Base-by-base conservation (phyloP, 2,888 invertebrate species). In the Crematogaster levior region DNA sequence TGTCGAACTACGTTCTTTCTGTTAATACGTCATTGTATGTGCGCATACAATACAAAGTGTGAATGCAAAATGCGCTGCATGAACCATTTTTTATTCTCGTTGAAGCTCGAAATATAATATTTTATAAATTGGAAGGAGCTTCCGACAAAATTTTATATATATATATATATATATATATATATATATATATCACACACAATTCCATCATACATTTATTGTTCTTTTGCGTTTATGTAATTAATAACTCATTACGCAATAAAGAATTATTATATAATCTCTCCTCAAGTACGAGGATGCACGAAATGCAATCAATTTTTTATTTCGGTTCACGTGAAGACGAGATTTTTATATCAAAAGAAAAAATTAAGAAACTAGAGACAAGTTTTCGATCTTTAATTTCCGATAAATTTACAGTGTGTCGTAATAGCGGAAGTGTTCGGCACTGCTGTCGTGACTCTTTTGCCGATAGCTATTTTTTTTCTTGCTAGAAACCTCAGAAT, bases 371-470 rank as follows among this genome's bases (percentile, higher is more conserved):
- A 15, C 37, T 15, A n/a, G 51, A 37, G 18, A 21, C 1, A 43
- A 30, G 10, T 18, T 73, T 73, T 70, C 10, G 9, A 46, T 46
- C 5, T n/a, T 10, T 12, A 12, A 18, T 51, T 37, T 1, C 12
- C n/a, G n/a, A 34, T 40, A 40, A 53, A n/a, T 75, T 27, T 27
- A 15, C 3, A 40, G 56, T 37, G 15, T 60, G 21, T 5, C 15
- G 24, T 65, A 48, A 63, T 37, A 63, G 18, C 5, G 34, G 30
- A 72, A 27, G 51, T 65, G n/a, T 27, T 51, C 40, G 27, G 51
- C 51, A 30, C 34, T 34, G 34, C 24, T 15, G 40, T 65, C 75
- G 51, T 75, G 75, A 75, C n/a, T 51, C 12, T 21, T 51, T 75
- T 65, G n/a, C n/a, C 15, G 3, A 75, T 27, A 6, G 4, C 1